Percentiles rank a stretch among this genome's conserved stretches.
Evolutionary conservation across 2,113 vertebrate genomes (phyloP).

Genomic region (Siniperca knerii): DNA sequence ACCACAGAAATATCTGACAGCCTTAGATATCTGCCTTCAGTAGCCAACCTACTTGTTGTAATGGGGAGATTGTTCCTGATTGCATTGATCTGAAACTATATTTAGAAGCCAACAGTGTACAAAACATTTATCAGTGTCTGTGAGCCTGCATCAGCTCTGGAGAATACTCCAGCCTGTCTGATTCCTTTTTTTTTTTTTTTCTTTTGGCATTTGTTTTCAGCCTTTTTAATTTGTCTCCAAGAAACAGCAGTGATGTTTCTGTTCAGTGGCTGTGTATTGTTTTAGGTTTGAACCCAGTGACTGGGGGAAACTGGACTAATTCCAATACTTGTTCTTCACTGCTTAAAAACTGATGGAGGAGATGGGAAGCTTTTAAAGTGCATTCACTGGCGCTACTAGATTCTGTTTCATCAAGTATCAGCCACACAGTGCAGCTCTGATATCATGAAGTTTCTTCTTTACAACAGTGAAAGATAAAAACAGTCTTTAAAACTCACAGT

Average conservation of each 20-base stretch:
- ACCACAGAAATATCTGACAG: slow-evolving; percentile 53
- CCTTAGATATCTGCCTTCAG: slow-evolving; percentile 55
- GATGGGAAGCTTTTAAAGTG: slow-evolving; percentile 24
- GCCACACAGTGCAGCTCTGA: background rate
- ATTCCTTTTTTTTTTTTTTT: background rate
- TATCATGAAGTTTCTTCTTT: background rate
- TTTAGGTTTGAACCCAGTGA: slow-evolving; percentile 47
- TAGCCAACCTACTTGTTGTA: slow-evolving; percentile 39
- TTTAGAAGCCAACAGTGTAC: slow-evolving; percentile 63
- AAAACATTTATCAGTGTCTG: slow-evolving; percentile 65
- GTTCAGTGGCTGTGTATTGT: slow-evolving; percentile 20
- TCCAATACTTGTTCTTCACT: slow-evolving; percentile 25
- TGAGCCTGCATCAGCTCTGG: slow-evolving; percentile 24
- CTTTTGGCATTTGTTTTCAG: slow-evolving; percentile 39
- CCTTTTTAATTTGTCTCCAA: slow-evolving; percentile 30
- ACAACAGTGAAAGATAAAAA: background rate
- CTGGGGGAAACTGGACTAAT: slow-evolving; percentile 50
- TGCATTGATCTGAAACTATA: slow-evolving; percentile 76
- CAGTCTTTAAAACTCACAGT: background rate
- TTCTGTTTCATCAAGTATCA: slow-evolving; percentile 37
- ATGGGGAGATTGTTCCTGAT: slow-evolving; percentile 62
- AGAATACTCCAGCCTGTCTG: slow-evolving; percentile 34
- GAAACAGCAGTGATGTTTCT: slow-evolving; percentile 29
- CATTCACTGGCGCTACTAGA: background rate
- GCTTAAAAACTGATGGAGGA: slow-evolving; percentile 20